Evolutionary conservation across 2,797 vertebrate species (phyloP), one percentile per base, ranked within the genome.

Genomic region (Euthynnus affinis): DNA sequence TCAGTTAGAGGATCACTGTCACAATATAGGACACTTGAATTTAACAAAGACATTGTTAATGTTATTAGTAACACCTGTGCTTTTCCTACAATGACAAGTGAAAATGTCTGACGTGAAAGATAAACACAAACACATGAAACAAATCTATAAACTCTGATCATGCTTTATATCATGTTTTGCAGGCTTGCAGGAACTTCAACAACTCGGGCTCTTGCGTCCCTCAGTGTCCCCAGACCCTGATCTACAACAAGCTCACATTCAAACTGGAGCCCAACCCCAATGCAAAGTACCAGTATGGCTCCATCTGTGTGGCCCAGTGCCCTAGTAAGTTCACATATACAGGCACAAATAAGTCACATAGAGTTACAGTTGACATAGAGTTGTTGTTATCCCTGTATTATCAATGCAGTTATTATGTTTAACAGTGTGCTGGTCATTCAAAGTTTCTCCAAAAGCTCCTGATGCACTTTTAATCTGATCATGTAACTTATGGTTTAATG

Each of bases 171-270:
- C 9, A 20, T 17, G 5, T 75, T 81, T 78, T 76, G 15, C 91
- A 99, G 98, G 97, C 96, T 59, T 99, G 98, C 78, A 95, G 95
- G 58, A 96, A 96, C 90, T 98, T 99, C 93, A 98, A 99, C 83
- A 96, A 99, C 94, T 97, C 95, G 0, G 97, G 97, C 23, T 95
- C 97, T 1, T 99, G 98, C 1, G 96, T 98, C 6, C 95, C 96
- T 0, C 95, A 94, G 81, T 99, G 98, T 85, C 98, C 98, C 0
- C 96, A 96, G 86, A 95, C 97, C 0, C 90, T 97, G 9, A 96
- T 99, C 85, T 99, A 99, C 94, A 98, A 98, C 93, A 97, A 96
- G 76, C 93, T 96, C 22, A 96, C 96, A 0, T 98, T 97, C 91
- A 98, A 97, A 93, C 86, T 98, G 88, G 98, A 99, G 87, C 96